Evolutionary conservation across 2,113 vertebrate genomes (phyloP).

Genomic region (Amblyornis subalaris): DNA sequence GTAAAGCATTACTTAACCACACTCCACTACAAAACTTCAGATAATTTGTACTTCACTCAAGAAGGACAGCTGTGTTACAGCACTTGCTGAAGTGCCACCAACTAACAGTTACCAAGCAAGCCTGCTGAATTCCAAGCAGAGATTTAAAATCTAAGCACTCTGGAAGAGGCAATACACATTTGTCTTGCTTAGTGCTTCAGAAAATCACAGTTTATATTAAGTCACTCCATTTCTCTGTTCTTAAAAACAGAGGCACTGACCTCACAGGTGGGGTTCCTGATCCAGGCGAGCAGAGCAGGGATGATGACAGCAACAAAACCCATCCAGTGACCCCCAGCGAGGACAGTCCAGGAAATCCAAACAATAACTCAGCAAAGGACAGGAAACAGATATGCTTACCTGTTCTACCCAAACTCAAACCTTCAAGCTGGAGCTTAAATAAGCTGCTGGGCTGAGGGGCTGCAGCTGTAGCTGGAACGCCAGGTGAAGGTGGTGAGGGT

Average conservation of each 20-base stretch:
- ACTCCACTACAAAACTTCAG: background rate
- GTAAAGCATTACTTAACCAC: background rate
- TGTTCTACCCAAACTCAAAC: accelerated
- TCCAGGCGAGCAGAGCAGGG: background rate
- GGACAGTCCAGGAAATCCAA: background rate
- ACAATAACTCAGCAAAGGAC: background rate
- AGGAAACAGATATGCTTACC: accelerated
- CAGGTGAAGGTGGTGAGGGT: background rate
- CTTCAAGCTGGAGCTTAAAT: background rate
- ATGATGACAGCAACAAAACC: background rate
- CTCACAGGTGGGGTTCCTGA: background rate
- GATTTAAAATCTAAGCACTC: background rate
- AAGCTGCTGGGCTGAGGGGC: background rate
- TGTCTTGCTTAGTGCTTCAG: background rate
- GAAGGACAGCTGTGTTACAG: background rate
- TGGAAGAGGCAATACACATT: background rate
- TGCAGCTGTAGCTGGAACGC: background rate
- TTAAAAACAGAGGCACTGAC: background rate
- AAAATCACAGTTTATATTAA: background rate
- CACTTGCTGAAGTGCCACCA: background rate
- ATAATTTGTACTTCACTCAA: background rate
- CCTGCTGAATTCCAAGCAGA: background rate
- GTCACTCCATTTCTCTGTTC: background rate
- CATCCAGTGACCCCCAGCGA: background rate
- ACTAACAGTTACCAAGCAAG: background rate